Evolutionary conservation across 2,113 vertebrate genomes (phyloP).

Genomic region (Coptodon bakossiorum): DNA sequence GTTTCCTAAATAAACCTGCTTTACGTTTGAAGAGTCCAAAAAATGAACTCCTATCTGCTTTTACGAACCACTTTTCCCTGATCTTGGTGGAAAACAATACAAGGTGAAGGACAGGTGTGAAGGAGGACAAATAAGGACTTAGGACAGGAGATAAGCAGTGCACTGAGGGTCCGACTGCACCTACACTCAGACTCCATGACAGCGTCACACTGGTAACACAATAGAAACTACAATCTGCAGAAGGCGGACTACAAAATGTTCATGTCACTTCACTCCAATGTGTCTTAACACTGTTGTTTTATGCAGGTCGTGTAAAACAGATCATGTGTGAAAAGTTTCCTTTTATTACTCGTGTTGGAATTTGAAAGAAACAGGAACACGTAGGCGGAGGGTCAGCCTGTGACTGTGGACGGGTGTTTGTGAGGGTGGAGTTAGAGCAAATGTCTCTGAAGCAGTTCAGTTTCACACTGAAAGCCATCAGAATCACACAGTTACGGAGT

Average conservation of each 20-base stretch:
- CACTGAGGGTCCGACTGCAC: accelerated
- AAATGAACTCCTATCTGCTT: too few species aligned
- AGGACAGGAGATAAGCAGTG: accelerated
- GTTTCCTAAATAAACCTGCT: too few species aligned
- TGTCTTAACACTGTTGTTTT: accelerated
- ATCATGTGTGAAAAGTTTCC: background rate
- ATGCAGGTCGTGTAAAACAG: background rate
- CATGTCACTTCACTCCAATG: background rate
- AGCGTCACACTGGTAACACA: too few species aligned
- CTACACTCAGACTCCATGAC: background rate
- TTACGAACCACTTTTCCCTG: too few species aligned
- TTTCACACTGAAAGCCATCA: background rate
- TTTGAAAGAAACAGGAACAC: background rate
- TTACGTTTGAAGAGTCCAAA: too few species aligned
- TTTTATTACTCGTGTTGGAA: accelerated
- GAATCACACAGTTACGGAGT: accelerated
- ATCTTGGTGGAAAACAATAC: accelerated
- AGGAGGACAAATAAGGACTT: accelerated
- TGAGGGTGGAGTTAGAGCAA: accelerated
- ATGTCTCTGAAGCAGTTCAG: background rate
- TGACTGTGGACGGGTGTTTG: background rate
- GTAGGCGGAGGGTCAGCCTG: accelerated
- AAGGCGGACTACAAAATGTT: accelerated
- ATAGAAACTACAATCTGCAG: background rate
- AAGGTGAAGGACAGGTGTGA: accelerated